Conservation (phyloP, 2,797 vertebrate species). For the Falco peregrinus region DNA sequence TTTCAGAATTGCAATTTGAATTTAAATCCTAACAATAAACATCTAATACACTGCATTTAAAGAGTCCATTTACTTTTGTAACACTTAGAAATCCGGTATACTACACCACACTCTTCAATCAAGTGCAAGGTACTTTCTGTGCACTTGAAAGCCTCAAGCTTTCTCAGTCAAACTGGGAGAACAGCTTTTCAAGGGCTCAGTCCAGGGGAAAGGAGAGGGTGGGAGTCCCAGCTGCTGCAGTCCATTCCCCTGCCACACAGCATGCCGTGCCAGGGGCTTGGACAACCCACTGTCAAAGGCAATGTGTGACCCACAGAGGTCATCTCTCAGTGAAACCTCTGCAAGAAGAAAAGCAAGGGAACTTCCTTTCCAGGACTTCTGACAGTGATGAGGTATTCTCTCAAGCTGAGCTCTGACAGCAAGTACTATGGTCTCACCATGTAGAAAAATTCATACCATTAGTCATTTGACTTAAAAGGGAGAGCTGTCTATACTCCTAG, state of each 20-base stretch:
- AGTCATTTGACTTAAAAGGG: background rate
- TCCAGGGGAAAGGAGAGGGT: background rate
- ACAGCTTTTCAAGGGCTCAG: background rate
- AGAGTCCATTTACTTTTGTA: background rate
- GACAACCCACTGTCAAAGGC: background rate
- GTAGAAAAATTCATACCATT: background rate
- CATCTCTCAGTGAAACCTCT: background rate
- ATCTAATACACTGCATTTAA: background rate
- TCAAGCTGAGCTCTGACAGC: background rate
- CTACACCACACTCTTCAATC: accelerated
- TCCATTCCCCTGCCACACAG: accelerated
- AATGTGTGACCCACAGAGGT: background rate
- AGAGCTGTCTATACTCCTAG: background rate
- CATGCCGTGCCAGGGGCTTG: accelerated
- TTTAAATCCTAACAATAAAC: background rate
- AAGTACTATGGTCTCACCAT: background rate
- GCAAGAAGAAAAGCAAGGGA: background rate
- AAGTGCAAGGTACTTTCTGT: background rate
- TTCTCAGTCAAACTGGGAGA: background rate
- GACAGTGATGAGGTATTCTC: background rate
- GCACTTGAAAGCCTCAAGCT: background rate
- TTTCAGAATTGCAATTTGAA: background rate
- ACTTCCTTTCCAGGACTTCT: background rate
- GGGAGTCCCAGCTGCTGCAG: background rate
- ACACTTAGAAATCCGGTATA: background rate